Evolutionary conservation across 2,113 vertebrate species (phyloP).

Genomic region (Fulica atra): DNA sequence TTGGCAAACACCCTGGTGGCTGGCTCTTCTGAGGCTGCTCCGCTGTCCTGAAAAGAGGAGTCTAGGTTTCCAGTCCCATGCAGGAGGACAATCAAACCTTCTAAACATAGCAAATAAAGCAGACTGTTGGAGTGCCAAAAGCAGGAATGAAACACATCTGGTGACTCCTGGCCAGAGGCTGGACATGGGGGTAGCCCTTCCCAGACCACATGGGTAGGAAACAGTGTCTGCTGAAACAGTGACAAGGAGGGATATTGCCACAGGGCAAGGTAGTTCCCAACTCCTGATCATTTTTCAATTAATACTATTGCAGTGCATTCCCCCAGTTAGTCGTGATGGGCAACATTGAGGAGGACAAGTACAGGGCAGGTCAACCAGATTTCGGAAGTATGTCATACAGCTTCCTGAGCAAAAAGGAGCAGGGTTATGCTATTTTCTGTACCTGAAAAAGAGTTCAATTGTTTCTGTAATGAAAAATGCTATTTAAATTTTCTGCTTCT

Average conservation of each 20-base stretch:
- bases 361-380: neutral
- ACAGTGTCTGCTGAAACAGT: neutral
- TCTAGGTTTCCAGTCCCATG: neutral
- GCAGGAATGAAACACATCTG: fast-evolving
- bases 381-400: neutral
- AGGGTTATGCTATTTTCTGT: neutral
- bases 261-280: neutral
- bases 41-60: neutral
- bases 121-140: neutral
- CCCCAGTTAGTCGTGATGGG: too few relatives aligned
- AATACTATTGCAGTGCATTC: too few relatives aligned
- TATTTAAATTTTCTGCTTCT: neutral
- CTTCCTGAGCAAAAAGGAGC: neutral
- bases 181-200: fast-evolving
- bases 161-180: neutral
- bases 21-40: neutral
- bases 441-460: neutral
- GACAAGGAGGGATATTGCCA: neutral
- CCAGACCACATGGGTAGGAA: neutral
- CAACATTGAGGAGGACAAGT: neutral
- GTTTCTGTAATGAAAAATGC: neutral
- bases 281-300: neutral
- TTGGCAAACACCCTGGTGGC: fast-evolving
- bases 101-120: neutral
- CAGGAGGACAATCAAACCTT: neutral